Base-by-base conservation (phyloP, 1,140 invertebrate species). In the Zaprionus capensis region DNA sequence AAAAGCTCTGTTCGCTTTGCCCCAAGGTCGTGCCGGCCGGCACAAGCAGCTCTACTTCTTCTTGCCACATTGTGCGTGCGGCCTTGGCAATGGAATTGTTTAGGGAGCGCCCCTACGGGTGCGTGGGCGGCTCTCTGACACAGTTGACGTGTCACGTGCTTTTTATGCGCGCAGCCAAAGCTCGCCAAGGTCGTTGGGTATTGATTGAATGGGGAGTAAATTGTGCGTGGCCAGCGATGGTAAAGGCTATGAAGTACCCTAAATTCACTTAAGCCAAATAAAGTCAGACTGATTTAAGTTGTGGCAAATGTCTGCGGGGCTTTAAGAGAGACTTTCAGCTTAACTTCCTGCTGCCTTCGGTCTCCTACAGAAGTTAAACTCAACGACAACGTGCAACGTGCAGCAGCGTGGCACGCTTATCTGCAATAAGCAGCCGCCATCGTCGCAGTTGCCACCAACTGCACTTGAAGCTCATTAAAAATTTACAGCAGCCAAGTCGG, bases 21-120 rank as follows among this genome's bases (percentile, higher is more conserved):
- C 84, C 68, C 85, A 88, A 88, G 84, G 85, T 57, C 85, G 70
- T 38, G 81, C 85, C 85, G 85, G 85, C 84, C 84, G 84, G 85
- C 85, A 57, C n/a, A 17, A 24, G 53, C 59, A 70, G 62, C 46
- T 51, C 9, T 64, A 34, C 12, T 51, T 17, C 34, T 72, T 36
- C 22, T 14, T 55, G 46, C 38, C 58, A 11, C 9, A 17, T 68
- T 83, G 84, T 83, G 84, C 84, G 80, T 83, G 84, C 44, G 84
- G 71, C 85, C 85, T 88, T 88, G 83, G 65, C 79, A 82, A 63
- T 87, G 81, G 65, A 72, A 81, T 49, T 62, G 80, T 75, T 86
- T 90, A 88, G 81, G 85, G 81, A 80, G 76, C 72, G 26, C 70
- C 44, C 70, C 71, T 67, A 70, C 36, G 55, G 57, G 41, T 44